Base-by-base conservation (phyloP, 2,888 invertebrate species). In the Cheilosia scutellata region DNA sequence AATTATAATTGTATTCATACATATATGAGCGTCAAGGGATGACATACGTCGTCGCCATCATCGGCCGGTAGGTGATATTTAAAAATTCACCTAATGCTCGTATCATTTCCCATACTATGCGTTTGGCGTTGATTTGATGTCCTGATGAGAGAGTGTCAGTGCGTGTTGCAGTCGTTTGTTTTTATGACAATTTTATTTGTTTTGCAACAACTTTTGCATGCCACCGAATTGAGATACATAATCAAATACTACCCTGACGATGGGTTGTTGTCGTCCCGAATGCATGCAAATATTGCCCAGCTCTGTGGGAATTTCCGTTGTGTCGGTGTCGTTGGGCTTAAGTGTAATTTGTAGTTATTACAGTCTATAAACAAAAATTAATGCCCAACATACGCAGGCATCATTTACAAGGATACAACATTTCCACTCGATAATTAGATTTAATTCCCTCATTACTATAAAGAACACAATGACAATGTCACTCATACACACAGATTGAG, bases 121-220 rank as follows among this genome's bases (percentile, higher is more conserved):
- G 25, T 25, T 49, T 60, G 70, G 65, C 55, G 66, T 58, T 70
- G 58, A 79, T 84, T 60, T 71, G 65, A 75, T 49, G 42, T 44
- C 57, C 60, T 66, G 84, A 84, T 42, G 42, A 5, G 13, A 7
- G 44, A 79, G 70, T 75, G 78, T 63, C 83, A 78, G 75, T 84
- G 79, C 58, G 74, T 29, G 53, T 37, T 37, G 7, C 16, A 76
- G 82, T 86, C 86, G 86, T 86, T 86, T 63, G 62, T 71, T 86
- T 86, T 86, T 82, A 86, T 82, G 82, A 77, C 62, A 44, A 20
- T 82, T 86, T 86, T 86, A 82, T 86, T 86, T 86, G 82, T 82
- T 86, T 71, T 66, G 86, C 82, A 72, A 82, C 82, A 82, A 86
- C 25, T 82, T 82, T 57, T 51, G 72, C 71, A 76, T 71, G 80